Percentiles rank a stretch among this genome's conserved stretches.
These are phyloP conservation scores for Eleginops maclovinus DNA, from an alignment of 2,113 vertebrate species.

Conservation along the genomic window DNA sequence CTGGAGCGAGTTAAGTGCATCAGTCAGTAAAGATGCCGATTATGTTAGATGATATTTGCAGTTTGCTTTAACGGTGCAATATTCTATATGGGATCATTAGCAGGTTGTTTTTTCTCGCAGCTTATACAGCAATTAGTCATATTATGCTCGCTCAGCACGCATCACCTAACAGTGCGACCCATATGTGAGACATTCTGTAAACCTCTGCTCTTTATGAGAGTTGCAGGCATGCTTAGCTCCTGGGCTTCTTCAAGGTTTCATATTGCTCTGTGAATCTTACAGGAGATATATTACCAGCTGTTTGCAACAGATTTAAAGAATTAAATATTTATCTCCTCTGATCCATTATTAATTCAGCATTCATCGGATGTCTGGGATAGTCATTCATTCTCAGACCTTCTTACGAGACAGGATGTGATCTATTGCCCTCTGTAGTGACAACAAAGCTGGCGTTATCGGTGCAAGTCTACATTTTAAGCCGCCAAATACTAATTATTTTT, in stretches of 20 bases:
- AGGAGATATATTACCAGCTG: conserved; percentile 50
- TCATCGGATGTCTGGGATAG: conserved; percentile 53
- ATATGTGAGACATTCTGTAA: conserved; percentile 40
- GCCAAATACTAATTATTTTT: conserved; percentile 52
- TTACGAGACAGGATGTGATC: not conserved
- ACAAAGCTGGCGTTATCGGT: conserved; percentile 1
- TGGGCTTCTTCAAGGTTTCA: conserved; percentile 37
- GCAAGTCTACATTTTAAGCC: conserved; percentile 21
- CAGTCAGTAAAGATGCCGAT: not conserved
- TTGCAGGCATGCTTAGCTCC: not conserved
- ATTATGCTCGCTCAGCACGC: conserved; percentile 19
- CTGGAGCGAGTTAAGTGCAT: not conserved
- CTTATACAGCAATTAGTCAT: conserved; percentile 35
- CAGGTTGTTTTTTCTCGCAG: conserved; percentile 12
- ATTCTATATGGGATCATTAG: conserved; percentile 24
- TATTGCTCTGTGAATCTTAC: conserved; percentile 31
- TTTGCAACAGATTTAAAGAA: conserved; percentile 69
- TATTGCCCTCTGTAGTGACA: conserved; percentile 10
- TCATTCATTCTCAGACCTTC: not conserved
- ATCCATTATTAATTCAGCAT: conserved; percentile 67
- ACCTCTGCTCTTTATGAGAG: conserved; percentile 4
- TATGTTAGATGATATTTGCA: conserved; percentile 1
- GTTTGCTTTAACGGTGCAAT: conserved; percentile 6
- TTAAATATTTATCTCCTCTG: conserved; percentile 63
- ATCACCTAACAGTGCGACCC: conserved; percentile 11